Evolutionary conservation across 2,113 vertebrate genomes (phyloP).

Genomic region (Gambusia holbrooki): DNA sequence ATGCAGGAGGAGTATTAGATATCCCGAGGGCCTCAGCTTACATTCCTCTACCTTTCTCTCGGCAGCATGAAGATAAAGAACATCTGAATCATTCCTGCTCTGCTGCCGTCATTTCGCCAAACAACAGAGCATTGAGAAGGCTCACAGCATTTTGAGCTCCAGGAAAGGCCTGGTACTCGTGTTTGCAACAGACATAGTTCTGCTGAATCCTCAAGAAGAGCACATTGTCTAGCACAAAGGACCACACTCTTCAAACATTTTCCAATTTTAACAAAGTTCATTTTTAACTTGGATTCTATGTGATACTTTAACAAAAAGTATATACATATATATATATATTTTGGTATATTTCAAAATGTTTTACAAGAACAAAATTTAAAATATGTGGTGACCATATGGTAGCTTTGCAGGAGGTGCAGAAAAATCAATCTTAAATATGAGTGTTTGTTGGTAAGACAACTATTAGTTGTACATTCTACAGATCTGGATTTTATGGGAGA

Average conservation of each 20-base stretch:
- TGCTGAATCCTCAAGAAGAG: neutral
- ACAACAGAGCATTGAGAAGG: constrained; percentile 36
- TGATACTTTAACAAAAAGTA: neutral
- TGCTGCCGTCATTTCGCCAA: constrained; percentile 37
- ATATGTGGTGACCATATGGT: neutral
- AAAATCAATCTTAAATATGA: too few species aligned
- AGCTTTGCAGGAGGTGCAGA: too few species aligned
- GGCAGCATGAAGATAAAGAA: constrained; percentile 74
- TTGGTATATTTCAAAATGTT: neutral
- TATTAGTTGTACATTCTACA: too few species aligned
- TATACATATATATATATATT: too few species aligned
- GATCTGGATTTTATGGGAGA: too few species aligned
- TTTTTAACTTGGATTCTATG: neutral
- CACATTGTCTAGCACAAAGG: too few species aligned
- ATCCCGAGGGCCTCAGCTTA: constrained; percentile 74
- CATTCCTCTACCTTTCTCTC: constrained; percentile 72
- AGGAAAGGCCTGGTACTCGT: constrained; percentile 20
- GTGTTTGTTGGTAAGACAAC: too few species aligned
- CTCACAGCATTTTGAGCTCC: constrained; percentile 39
- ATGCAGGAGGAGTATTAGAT: constrained; percentile 68
- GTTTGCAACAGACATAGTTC: constrained; percentile 4
- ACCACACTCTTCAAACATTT: too few species aligned
- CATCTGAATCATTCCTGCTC: constrained; percentile 60
- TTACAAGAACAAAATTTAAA: neutral
- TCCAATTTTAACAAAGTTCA: neutral